These are phyloP conservation scores for Spodoptera frugiperda DNA, from an alignment of 1,140 invertebrate genomes.

Conservation along the genomic window DNA sequence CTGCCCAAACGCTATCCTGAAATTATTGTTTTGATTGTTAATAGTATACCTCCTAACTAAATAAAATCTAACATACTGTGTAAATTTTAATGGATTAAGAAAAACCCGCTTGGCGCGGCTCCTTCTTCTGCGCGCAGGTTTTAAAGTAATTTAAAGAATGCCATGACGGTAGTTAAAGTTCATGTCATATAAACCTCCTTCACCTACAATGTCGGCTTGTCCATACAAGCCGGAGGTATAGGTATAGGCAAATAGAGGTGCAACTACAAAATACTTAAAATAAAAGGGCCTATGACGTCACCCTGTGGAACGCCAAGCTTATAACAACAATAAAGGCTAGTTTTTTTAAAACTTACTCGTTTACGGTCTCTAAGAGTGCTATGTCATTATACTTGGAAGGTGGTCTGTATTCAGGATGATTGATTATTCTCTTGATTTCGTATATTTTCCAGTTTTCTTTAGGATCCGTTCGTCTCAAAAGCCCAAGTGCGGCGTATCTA, in stretches of 20 bases:
- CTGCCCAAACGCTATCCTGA: conserved; percentile 16
- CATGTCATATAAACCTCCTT: no score
- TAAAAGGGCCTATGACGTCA: neutral
- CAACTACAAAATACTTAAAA: neutral
- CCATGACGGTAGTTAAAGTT: no score
- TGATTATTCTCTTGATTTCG: conserved; percentile 17
- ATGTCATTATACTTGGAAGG: conserved; percentile 28
- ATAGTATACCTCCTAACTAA: no score
- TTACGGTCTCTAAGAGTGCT: conserved; percentile 20
- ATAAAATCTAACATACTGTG: no score
- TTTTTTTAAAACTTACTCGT: neutral
- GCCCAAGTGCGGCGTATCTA: conserved; percentile 9
- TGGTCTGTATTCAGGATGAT: conserved; percentile 35
- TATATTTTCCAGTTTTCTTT: conserved; percentile 23
- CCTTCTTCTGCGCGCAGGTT: no score
- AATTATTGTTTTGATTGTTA: neutral
- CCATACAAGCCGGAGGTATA: no score
- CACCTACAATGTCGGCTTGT: no score
- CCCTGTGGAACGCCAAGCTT: neutral
- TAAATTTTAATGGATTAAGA: no score
- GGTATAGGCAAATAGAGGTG: no score
- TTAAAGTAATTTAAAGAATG: no score
- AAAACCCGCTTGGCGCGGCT: no score
- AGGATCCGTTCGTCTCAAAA: conserved; percentile 24
- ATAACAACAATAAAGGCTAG: neutral